A percentile compares a stretch with the other conserved stretches of the same genome.
phyloP scores from a whole-genome alignment of 1,140 invertebrate genomes.

The Aphaenogaster ashmeadi region DNA sequence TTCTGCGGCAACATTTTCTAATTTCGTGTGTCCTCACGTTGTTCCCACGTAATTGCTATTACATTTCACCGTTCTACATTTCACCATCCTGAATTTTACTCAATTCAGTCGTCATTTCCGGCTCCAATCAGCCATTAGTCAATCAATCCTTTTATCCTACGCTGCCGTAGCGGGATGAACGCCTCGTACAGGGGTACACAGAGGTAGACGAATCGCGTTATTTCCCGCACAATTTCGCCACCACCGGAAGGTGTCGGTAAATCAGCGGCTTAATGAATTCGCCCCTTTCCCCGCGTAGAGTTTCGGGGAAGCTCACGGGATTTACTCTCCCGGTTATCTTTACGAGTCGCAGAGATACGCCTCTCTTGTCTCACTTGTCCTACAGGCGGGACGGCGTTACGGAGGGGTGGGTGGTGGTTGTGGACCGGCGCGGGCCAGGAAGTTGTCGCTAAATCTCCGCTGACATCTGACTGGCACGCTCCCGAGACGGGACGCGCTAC shows the following conservation, averaged over 20 bases:
- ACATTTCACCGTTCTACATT: slow-evolving; percentile 29
- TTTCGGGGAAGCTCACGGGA: slow-evolving; percentile 62
- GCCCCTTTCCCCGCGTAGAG: slow-evolving; percentile 64
- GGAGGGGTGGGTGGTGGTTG: slow-evolving; percentile 34
- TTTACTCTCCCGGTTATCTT: slow-evolving; percentile 84
- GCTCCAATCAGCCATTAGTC: slow-evolving; percentile 54
- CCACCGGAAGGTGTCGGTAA: slow-evolving; percentile 85
- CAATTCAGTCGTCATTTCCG: slow-evolving; percentile 57
- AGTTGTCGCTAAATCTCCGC: slow-evolving; percentile 84
- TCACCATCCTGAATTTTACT: slow-evolving; percentile 32
- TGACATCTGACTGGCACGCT: slow-evolving; percentile 72
- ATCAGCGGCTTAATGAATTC: slow-evolving; percentile 86
- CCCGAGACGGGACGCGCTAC: slow-evolving; percentile 59
- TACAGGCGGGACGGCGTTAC: slow-evolving; percentile 25
- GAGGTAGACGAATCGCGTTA: slow-evolving; percentile 56
- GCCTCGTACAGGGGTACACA: background rate
- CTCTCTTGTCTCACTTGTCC: slow-evolving; percentile 74
- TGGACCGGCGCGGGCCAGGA: slow-evolving; percentile 74
- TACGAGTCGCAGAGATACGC: slow-evolving; percentile 84
- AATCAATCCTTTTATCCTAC: slow-evolving; percentile 58
- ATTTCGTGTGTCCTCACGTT: slow-evolving; percentile 26
- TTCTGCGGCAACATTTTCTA: slow-evolving; percentile 20
- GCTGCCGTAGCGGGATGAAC: slow-evolving; percentile 15
- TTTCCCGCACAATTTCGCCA: slow-evolving; percentile 81
- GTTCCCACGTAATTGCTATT: slow-evolving; percentile 29